A percentile compares a stretch with the other conserved stretches of the same genome.
These are phyloP conservation scores for Uromys caudimaculatus DNA, from an alignment of 2,797 vertebrate genomes.

Conservation along the genomic window DNA sequence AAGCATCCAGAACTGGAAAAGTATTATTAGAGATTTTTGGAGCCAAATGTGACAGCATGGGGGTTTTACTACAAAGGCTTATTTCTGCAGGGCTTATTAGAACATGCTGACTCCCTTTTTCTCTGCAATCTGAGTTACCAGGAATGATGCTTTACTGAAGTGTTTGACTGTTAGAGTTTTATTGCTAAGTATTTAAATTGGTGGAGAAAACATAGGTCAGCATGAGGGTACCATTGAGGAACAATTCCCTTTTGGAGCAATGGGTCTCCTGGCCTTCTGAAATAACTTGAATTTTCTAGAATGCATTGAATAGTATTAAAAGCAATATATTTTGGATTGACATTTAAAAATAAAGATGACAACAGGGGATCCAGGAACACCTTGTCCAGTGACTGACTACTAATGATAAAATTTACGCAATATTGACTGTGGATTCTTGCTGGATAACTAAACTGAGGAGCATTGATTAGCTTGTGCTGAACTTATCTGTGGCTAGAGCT, in stretches of 20 bases:
- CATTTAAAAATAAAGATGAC: background rate
- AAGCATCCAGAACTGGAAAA: constrained; percentile 25
- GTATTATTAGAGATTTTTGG: background rate
- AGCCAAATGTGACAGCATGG: constrained; percentile 34
- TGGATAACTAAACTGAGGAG: background rate
- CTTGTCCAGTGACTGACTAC: background rate
- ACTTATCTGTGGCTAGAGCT: background rate
- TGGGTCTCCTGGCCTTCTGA: background rate
- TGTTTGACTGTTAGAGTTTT: background rate
- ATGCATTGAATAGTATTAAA: background rate
- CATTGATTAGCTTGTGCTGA: background rate
- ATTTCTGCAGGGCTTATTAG: constrained; percentile 45
- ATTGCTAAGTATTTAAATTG: constrained; percentile 47
- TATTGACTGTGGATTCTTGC: background rate
- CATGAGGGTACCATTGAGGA: constrained; percentile 24
- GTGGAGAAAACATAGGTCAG: constrained; percentile 40
- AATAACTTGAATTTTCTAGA: constrained; percentile 22
- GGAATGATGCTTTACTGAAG: background rate
- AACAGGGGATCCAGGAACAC: background rate
- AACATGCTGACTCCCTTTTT: background rate
- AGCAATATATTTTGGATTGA: background rate
- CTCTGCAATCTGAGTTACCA: constrained; percentile 15
- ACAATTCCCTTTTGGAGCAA: constrained; percentile 4
- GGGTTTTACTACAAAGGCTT: background rate
- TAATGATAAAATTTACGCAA: background rate